phyloP scores from a whole-genome alignment of 92 coral and sea anemone genomes.

The Parazoanthus darwini region DNA sequence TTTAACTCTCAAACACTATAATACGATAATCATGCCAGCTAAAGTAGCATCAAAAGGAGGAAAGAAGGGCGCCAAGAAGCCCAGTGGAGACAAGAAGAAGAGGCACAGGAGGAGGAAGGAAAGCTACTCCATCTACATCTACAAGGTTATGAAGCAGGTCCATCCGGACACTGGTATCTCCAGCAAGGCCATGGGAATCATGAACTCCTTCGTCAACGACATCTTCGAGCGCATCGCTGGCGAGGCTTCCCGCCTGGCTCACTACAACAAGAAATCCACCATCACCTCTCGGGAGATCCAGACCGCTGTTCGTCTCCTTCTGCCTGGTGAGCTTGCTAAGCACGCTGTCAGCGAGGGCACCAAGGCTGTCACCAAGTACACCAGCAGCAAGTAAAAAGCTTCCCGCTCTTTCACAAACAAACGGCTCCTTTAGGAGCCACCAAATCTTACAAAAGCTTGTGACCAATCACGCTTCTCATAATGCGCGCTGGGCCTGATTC shows the following conservation, averaged over 20 bases:
- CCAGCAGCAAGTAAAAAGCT: slow-evolving; percentile 79
- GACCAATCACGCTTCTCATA: not conserved
- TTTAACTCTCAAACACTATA: too few species aligned
- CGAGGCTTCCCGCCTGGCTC: slow-evolving; percentile 39
- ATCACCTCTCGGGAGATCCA: slow-evolving; percentile 38
- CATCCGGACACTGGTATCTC: slow-evolving; percentile 26
- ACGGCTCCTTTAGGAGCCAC: slow-evolving; percentile 95
- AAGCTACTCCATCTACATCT: too few species aligned
- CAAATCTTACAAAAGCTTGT: slow-evolving; percentile 49
- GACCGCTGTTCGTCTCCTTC: slow-evolving; percentile 40
- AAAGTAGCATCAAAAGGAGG: too few species aligned
- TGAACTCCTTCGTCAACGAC: slow-evolving; percentile 41
- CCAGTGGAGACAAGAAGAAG: too few species aligned
- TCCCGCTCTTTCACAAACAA: slow-evolving; percentile 59
- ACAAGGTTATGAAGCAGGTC: too few species aligned
- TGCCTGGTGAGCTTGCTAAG: slow-evolving; percentile 82
- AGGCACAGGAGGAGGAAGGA: too few species aligned
- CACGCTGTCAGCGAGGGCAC: slow-evolving; percentile 88
- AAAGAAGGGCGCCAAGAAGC: too few species aligned
- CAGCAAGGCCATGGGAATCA: slow-evolving; percentile 37
- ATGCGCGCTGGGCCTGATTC: too few species aligned
- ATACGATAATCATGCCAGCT: too few species aligned
- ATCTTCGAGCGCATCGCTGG: slow-evolving; percentile 32
- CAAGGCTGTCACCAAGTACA: slow-evolving; percentile 88
- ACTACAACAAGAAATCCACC: slow-evolving; percentile 40